phyloP scores from a whole-genome alignment of 2,888 invertebrate species.

The Cephonodes hylas region DNA sequence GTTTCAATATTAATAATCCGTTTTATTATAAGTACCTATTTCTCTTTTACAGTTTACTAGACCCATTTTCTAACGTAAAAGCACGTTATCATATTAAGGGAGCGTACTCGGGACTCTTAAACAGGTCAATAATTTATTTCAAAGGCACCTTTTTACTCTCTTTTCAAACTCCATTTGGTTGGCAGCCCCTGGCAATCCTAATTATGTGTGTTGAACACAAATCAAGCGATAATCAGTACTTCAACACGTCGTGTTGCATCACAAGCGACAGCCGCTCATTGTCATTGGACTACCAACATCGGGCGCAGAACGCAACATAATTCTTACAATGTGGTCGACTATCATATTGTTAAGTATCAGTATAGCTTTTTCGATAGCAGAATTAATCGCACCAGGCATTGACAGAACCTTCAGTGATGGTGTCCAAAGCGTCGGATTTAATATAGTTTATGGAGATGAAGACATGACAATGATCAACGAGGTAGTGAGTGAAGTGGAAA shows the following conservation, averaged over 20 bases:
- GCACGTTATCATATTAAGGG: too few species aligned
- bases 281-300: slow-evolving; percentile 27
- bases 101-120: too few species aligned
- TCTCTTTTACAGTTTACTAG: too few species aligned
- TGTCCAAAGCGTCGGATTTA: slow-evolving; percentile 50
- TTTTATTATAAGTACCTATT: too few species aligned
- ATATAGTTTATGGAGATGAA: slow-evolving; percentile 62
- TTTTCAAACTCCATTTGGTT: slow-evolving; percentile 25
- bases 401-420: slow-evolving; percentile 49
- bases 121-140: too few species aligned
- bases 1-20: too few species aligned
- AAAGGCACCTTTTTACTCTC: neutral
- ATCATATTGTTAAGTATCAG: slow-evolving; percentile 20
- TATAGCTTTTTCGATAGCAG: slow-evolving; percentile 28
- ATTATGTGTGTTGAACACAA: slow-evolving; percentile 43
- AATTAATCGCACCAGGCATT: slow-evolving; percentile 42
- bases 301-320: slow-evolving; percentile 27
- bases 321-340: slow-evolving; percentile 42
- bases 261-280: slow-evolving; percentile 29
- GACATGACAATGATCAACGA: slow-evolving; percentile 57
- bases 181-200: slow-evolving; percentile 44
- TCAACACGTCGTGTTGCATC: slow-evolving; percentile 54
- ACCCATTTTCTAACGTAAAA: too few species aligned
- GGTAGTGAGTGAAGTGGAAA: slow-evolving; percentile 53
- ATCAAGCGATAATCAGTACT: slow-evolving; percentile 48